phyloP scores from a whole-genome alignment of 2,888 invertebrate genomes.

The Apamea anceps region DNA sequence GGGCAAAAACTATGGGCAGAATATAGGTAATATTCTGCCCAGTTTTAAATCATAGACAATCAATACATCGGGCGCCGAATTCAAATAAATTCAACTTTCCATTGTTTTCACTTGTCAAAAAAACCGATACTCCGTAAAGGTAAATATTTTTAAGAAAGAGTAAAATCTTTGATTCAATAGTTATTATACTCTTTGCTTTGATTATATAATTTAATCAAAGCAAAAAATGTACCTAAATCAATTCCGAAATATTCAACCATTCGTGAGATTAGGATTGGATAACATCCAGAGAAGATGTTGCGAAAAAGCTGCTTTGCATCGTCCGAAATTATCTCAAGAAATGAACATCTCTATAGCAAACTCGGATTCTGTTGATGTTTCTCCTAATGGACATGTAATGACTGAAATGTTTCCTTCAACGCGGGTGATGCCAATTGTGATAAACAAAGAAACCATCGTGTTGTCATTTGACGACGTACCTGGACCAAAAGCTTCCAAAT shows the following conservation, averaged over 20 bases:
- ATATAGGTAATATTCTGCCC: neutral
- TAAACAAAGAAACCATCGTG: slow-evolving; percentile 80
- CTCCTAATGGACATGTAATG: slow-evolving; percentile 40
- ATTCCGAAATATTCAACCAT: slow-evolving; percentile 66
- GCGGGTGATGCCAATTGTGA: slow-evolving; percentile 78
- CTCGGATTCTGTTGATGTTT: slow-evolving; percentile 28
- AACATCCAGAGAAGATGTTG: slow-evolving; percentile 68
- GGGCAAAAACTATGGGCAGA: too few species aligned
- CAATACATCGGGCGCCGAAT: slow-evolving; percentile 68
- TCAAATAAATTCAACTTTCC: slow-evolving; percentile 72
- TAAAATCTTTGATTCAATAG: slow-evolving; percentile 59
- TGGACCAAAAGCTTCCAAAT: slow-evolving; percentile 90
- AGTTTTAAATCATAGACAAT: slow-evolving; percentile 42
- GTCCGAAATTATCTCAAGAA: slow-evolving; percentile 69
- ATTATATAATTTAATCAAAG: neutral
- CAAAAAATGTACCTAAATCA: slow-evolving; percentile 76
- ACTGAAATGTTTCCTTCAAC: slow-evolving; percentile 76
- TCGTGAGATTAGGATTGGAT: slow-evolving; percentile 63
- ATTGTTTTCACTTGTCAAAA: slow-evolving; percentile 67
- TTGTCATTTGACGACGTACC: slow-evolving; percentile 92
- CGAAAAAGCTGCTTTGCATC: slow-evolving; percentile 66
- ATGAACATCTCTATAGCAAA: slow-evolving; percentile 40
- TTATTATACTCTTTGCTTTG: too few species aligned
- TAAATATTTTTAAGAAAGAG: slow-evolving; percentile 56
- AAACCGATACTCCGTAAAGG: slow-evolving; percentile 29